Percentiles rank a stretch among this genome's conserved stretches.
phyloP scores from a whole-genome alignment of 2,113 vertebrate species.

The Megaptera novaeangliae region DNA sequence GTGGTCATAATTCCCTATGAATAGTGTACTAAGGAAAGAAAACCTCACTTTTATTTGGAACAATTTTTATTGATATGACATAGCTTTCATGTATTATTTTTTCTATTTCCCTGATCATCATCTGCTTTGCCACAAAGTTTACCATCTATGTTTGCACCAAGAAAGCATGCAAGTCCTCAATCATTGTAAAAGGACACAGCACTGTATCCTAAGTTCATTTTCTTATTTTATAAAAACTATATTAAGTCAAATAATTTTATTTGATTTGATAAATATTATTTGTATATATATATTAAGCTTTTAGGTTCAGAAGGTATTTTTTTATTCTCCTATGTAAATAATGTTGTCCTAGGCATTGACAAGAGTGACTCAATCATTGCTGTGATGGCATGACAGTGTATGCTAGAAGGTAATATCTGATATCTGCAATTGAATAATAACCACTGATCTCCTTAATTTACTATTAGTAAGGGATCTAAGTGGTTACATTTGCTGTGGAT shows the following conservation, averaged over 20 bases:
- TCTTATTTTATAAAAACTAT: neutral
- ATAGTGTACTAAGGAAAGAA: neutral
- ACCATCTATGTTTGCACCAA: neutral
- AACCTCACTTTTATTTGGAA: neutral
- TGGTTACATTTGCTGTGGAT: neutral
- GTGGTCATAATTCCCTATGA: neutral
- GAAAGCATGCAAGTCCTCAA: neutral
- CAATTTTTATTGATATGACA: neutral
- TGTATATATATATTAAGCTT: neutral
- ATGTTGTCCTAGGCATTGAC: neutral
- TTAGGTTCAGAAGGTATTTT: neutral
- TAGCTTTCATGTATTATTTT: neutral
- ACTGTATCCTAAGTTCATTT: neutral
- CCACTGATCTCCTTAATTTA: neutral
- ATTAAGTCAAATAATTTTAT: neutral
- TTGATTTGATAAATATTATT: neutral
- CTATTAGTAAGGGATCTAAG: neutral
- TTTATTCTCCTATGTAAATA: neutral
- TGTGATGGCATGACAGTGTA: neutral
- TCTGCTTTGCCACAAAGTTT: neutral
- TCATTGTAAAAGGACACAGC: neutral
- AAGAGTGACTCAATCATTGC: neutral
- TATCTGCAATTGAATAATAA: neutral
- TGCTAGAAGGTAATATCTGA: neutral
- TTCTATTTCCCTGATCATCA: neutral